A percentile compares a stretch with the other conserved stretches of the same genome.
Conservation (phyloP, 2,888 invertebrate species). For the Ectobius pallidus region DNA sequence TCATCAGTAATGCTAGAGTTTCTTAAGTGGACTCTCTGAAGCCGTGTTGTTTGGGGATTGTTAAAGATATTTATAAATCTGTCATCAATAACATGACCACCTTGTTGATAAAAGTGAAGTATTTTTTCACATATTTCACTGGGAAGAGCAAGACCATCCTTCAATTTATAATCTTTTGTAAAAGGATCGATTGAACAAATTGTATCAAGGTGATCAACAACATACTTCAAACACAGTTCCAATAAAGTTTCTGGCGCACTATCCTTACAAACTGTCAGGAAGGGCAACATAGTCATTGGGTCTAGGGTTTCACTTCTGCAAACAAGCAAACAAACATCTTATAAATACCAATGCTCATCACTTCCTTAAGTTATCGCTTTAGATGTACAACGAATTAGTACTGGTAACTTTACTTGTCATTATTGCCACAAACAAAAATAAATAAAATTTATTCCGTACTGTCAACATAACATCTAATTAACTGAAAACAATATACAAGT, state of each 20-base stretch:
- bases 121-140: conserved; percentile 75
- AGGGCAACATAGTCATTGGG: conserved; percentile 42
- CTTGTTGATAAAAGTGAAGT: conserved; percentile 62
- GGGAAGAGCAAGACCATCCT: conserved; percentile 68
- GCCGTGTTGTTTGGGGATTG: conserved; percentile 68
- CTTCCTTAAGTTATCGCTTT: too few species aligned
- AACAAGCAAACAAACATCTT: conserved; percentile 7
- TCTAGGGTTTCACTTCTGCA: conserved; percentile 20
- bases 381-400: too few species aligned
- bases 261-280: conserved; percentile 42
- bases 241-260: conserved; percentile 64
- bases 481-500: too few species aligned
- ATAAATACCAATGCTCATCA: too few species aligned
- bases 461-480: too few species aligned
- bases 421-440: too few species aligned
- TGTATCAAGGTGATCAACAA: conserved; percentile 66
- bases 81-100: conserved; percentile 64
- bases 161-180: conserved; percentile 59
- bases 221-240: conserved; percentile 67
- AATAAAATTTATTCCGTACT: too few species aligned
- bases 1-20: conserved; percentile 74
- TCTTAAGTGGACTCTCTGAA: conserved; percentile 71
- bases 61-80: conserved; percentile 73
- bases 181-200: conserved; percentile 61
- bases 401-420: too few species aligned